A percentile compares a stretch with the other conserved stretches of the same genome.
Evolutionary conservation across 2,797 vertebrate species (phyloP).

Genomic region (Coregonus suidteri): DNA sequence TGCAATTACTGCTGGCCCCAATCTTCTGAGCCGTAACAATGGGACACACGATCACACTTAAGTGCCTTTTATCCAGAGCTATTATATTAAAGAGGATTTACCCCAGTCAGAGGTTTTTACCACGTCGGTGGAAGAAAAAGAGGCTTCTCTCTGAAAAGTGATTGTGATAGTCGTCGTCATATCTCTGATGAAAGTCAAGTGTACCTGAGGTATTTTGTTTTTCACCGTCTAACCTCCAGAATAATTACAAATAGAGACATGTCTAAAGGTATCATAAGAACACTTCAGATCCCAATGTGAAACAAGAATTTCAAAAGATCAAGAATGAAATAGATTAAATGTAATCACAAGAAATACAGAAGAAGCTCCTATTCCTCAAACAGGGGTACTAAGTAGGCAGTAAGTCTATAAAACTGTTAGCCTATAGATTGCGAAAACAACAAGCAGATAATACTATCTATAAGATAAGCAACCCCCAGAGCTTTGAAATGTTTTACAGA

Average conservation of each 20-base stretch:
- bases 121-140: conserved; percentile 19
- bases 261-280: neutral
- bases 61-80: conserved; percentile 48
- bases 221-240: neutral
- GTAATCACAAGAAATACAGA: neutral
- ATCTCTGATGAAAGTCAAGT: conserved; percentile 36
- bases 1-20: conserved; percentile 31
- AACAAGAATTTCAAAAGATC: neutral
- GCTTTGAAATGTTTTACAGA: neutral
- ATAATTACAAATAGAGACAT: conserved; percentile 7
- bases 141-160: conserved; percentile 46
- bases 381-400: neutral
- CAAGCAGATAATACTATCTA: conserved; percentile 28
- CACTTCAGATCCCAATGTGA: neutral
- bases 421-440: conserved; percentile 1
- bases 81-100: conserved; percentile 54
- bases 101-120: too few relatives aligned
- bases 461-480: conserved; percentile 9
- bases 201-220: conserved; percentile 2
- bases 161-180: conserved; percentile 16
- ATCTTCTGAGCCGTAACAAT: neutral
- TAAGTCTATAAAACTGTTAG: conserved; percentile 15
- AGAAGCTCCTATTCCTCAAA: neutral
- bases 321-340: conserved; percentile 17
- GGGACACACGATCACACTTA: conserved; percentile 27